Percentiles rank a stretch among this genome's conserved stretches.
phyloP scores from a whole-genome alignment of 2,797 vertebrate species.

The Limnodromus scolopaceus region DNA sequence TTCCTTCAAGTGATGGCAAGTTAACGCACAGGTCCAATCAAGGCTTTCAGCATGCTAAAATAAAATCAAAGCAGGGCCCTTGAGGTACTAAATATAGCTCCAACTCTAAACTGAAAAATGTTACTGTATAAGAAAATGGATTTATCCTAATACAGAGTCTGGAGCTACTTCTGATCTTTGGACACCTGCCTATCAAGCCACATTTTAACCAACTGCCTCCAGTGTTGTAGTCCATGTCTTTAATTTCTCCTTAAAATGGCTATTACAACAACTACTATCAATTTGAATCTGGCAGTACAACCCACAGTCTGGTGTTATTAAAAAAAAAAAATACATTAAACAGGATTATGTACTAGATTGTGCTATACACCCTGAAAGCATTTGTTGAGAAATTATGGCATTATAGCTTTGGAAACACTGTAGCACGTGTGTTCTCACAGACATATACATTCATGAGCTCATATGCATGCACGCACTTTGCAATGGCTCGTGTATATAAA shows the following conservation, averaged over 20 bases:
- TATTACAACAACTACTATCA: not conserved
- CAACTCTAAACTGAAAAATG: not conserved
- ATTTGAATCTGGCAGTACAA: not conserved
- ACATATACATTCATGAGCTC: not conserved
- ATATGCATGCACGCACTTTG: not conserved
- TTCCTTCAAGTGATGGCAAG: slow-evolving; percentile 38
- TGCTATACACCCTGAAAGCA: not conserved
- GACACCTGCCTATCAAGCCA: not conserved
- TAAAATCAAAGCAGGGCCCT: slow-evolving; percentile 40
- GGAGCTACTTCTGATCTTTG: not conserved
- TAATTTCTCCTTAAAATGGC: not conserved
- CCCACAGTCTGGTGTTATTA: not conserved
- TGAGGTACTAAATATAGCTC: slow-evolving; percentile 26
- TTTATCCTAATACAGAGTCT: not conserved
- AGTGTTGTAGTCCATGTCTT: not conserved
- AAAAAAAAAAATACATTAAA: not conserved
- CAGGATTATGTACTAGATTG: not conserved
- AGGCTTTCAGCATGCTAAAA: slow-evolving; percentile 1
- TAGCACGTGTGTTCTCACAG: not conserved
- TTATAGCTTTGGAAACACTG: not conserved
- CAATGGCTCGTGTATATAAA: not conserved
- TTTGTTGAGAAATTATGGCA: not conserved
- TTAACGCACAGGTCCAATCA: slow-evolving; percentile 23
- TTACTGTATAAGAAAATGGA: not conserved
- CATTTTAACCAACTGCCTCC: not conserved